These are phyloP conservation scores for Helostoma temminkii DNA, from an alignment of 2,797 vertebrate genomes.

Conservation along the genomic window DNA sequence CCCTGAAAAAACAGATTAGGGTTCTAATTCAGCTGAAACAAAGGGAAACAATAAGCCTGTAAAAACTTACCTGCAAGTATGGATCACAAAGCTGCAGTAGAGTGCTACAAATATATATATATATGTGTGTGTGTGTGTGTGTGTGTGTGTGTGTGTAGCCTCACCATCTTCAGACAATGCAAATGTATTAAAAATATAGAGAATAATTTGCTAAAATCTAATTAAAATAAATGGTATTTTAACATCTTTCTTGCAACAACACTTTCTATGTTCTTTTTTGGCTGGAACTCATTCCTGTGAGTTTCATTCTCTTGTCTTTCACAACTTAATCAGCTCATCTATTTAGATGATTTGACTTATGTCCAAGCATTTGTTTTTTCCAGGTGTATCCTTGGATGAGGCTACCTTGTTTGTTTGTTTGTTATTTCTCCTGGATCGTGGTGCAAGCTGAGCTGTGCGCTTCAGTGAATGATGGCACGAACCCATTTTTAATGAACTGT, in stretches of 20 bases:
- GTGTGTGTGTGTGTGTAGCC: too few relatives aligned
- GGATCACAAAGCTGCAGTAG: not conserved
- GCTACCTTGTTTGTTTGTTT: constrained; percentile 55
- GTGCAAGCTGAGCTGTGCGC: constrained; percentile 47
- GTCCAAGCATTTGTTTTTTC: constrained; percentile 50
- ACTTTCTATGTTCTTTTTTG: not conserved
- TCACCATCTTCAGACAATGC: constrained; percentile 12
- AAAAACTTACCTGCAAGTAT: constrained; percentile 19
- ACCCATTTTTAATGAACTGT: constrained; percentile 77
- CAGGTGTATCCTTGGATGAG: constrained; percentile 51
- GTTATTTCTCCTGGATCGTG: constrained; percentile 52
- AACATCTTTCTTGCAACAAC: constrained; percentile 7
- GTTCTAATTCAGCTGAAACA: too few relatives aligned
- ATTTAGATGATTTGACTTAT: constrained; percentile 52
- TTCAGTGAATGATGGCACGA: constrained; percentile 63
- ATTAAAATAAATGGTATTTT: constrained; percentile 12
- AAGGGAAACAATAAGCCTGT: constrained; percentile 39
- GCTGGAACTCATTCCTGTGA: constrained; percentile 28
- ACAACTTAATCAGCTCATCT: constrained; percentile 28
- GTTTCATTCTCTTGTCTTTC: constrained; percentile 25
- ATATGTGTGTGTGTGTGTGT: too few relatives aligned
- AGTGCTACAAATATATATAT: too few relatives aligned
- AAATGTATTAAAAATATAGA: not conserved
- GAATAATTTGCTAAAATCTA: not conserved
- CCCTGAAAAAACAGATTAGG: not conserved